A percentile compares a stretch with the other conserved stretches of the same genome.
Evolutionary conservation across 2,888 invertebrate species (phyloP).

Genomic region (Carpatolechia fugitivella): DNA sequence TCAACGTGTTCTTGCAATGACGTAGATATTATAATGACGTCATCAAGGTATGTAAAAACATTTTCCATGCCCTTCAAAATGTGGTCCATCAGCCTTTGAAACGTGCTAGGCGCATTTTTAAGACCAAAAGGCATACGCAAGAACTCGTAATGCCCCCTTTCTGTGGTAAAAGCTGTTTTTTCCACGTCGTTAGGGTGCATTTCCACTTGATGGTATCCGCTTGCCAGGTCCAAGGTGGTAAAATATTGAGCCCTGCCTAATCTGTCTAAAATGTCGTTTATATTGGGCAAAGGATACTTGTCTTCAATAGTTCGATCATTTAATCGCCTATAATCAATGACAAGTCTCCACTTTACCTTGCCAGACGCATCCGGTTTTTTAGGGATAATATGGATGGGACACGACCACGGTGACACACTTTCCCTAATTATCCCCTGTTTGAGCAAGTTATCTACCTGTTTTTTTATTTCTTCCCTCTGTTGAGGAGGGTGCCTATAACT

Average conservation of each 20-base stretch:
- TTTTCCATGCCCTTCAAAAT: conserved; percentile 14
- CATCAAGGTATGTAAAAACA: conserved; percentile 12
- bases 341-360: conserved; percentile 30
- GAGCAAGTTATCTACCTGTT: no score
- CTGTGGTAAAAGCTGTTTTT: conserved; percentile 13
- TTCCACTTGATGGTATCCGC: conserved; percentile 18
- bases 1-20: conserved; percentile 11
- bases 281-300: conserved; percentile 22
- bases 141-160: conserved; percentile 13
- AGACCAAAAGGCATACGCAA: conserved; percentile 18
- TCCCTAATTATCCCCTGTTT: no score
- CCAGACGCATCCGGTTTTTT: conserved; percentile 17
- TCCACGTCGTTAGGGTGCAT: conserved; percentile 1
- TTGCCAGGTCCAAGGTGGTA: conserved; percentile 17
- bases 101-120: conserved; percentile 10
- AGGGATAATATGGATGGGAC: conserved; percentile 21
- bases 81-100: conserved; percentile 13
- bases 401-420: conserved; percentile 19
- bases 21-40: conserved; percentile 3
- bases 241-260: conserved; percentile 15
- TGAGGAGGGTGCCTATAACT: no score
- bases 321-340: conserved; percentile 30
- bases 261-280: conserved; percentile 16
- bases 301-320: conserved; percentile 21
- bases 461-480: no score